A percentile compares a stretch with the other conserved stretches of the same genome.
Conservation (phyloP, 2,888 invertebrate genomes). For the Heteropelma amictum region DNA sequence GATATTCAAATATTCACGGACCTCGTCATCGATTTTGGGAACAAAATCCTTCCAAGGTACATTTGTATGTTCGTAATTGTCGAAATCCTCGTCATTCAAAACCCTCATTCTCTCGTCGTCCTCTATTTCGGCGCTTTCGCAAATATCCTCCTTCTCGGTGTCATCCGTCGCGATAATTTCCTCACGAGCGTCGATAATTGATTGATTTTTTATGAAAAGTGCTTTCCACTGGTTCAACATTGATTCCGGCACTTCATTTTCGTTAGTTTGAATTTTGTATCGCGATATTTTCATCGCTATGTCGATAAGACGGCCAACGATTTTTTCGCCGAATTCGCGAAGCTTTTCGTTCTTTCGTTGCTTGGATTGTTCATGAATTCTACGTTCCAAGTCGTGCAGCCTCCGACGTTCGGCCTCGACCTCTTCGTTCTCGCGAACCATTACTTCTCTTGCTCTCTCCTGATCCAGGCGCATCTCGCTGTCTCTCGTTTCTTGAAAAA, state of each 20-base stretch:
- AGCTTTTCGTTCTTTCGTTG: conserved; percentile 70
- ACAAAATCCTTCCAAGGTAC: conserved; percentile 80
- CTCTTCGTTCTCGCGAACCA: conserved; percentile 57
- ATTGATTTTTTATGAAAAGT: conserved; percentile 80
- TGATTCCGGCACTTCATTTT: conserved; percentile 77
- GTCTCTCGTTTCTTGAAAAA: conserved; percentile 79
- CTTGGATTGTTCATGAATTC: conserved; percentile 78
- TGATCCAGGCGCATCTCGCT: conserved; percentile 77
- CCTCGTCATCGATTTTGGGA: conserved; percentile 77
- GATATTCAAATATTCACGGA: conserved; percentile 74
- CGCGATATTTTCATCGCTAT: conserved; percentile 80
- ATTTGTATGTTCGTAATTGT: conserved; percentile 80
- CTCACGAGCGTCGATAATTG: conserved; percentile 79
- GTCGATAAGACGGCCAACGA: conserved; percentile 80
- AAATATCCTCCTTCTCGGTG: conserved; percentile 75
- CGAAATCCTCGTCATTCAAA: conserved; percentile 80
- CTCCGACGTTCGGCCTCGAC: conserved; percentile 61
- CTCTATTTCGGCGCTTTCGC: conserved; percentile 71
- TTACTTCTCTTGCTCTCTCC: conserved; percentile 73
- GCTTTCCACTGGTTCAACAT: conserved; percentile 81
- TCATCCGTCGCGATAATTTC: conserved; percentile 39
- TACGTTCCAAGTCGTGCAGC: conserved; percentile 78
- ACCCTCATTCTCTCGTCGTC: conserved; percentile 80
- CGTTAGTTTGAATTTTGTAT: conserved; percentile 75
- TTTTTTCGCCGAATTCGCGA: conserved; percentile 67